phyloP scores from a whole-genome alignment of 2,888 invertebrate species.

The Mylabris sibirica region DNA sequence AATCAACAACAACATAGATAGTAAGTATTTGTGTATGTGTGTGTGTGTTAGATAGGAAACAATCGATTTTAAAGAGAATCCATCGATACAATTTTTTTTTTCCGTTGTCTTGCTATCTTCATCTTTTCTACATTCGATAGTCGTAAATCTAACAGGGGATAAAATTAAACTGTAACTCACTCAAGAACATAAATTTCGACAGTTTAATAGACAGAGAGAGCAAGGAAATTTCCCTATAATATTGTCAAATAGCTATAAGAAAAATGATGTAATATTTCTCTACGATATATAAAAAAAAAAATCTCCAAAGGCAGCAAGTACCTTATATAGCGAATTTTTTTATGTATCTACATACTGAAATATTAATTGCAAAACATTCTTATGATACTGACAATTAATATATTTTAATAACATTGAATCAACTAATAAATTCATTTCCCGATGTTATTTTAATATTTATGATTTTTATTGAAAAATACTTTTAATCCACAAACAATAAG shows the following conservation, averaged over 20 bases:
- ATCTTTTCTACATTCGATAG: not conserved
- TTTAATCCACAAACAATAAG: no score
- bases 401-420: no score
- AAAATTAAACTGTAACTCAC: slow-evolving; percentile 8
- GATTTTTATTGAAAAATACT: no score
- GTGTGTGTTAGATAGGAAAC: not conserved
- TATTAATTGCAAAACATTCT: no score
- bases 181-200: slow-evolving; percentile 4
- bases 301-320: no score
- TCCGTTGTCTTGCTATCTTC: not conserved
- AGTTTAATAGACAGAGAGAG: not conserved
- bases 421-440: no score
- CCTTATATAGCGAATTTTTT: no score
- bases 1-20: slow-evolving; percentile 41
- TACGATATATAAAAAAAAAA: no score
- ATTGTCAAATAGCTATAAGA: not conserved
- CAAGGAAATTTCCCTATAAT: not conserved
- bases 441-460: no score
- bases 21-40: no score
- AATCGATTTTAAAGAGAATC: not conserved
- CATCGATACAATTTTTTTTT: not conserved
- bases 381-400: no score
- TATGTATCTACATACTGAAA: no score
- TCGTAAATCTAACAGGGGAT: not conserved
- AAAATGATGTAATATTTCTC: not conserved